Conservation (phyloP, 2,888 invertebrate species). For the Hypolimnas misippus region DNA sequence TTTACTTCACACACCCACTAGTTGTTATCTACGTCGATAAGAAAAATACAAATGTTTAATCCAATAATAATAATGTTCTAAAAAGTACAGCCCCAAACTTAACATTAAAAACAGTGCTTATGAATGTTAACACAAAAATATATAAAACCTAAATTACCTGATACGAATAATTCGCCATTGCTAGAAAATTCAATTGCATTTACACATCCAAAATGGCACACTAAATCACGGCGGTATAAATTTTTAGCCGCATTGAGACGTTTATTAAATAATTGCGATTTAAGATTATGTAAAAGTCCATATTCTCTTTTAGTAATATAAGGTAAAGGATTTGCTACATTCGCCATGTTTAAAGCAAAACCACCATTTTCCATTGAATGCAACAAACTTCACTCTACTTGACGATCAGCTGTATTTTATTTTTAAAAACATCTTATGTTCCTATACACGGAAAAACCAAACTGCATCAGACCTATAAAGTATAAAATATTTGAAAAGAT, state of each 20-base stretch:
- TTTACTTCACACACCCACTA: conserved; percentile 27
- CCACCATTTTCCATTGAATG: conserved; percentile 70
- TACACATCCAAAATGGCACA: conserved; percentile 97
- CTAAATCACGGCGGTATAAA: conserved; percentile 92
- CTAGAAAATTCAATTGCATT: conserved; percentile 97
- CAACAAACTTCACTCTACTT: conserved; percentile 52
- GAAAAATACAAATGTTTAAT: conserved; percentile 23
- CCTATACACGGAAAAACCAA: conserved; percentile 40
- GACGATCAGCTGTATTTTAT: conserved; percentile 78
- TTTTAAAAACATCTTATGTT: conserved; percentile 67
- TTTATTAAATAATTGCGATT: conserved; percentile 84
- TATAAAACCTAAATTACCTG: conserved; percentile 85
- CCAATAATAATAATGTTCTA: not conserved
- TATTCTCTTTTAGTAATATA: conserved; percentile 86
- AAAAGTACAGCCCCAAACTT: not conserved
- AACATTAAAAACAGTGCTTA: not conserved
- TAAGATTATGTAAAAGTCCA: conserved; percentile 83
- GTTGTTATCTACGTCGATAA: conserved; percentile 32
- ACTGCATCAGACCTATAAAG: not conserved
- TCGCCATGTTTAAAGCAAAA: conserved; percentile 74
- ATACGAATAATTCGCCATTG: conserved; percentile 93
- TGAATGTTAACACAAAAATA: not conserved
- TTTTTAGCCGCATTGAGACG: conserved; percentile 88
- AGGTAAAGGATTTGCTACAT: conserved; percentile 83
- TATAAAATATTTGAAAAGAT: not conserved